phyloP scores from a whole-genome alignment of 2,113 vertebrate genomes.

The Menidia beryllina region DNA sequence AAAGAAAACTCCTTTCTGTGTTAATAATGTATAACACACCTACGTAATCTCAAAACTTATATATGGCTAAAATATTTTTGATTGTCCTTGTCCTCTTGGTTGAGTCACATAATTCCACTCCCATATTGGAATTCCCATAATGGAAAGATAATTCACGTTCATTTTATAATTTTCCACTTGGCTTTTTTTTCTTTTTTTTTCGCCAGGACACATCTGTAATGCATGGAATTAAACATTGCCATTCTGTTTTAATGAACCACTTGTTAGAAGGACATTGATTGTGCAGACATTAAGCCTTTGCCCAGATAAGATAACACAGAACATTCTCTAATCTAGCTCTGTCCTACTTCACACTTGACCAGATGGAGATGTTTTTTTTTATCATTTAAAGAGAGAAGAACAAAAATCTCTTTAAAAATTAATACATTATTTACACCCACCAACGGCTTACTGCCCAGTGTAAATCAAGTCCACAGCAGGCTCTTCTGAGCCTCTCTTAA shows the following conservation, averaged over 20 bases:
- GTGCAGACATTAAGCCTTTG: conserved; percentile 78
- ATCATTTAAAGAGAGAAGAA: conserved; percentile 64
- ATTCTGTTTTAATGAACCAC: conserved; percentile 82
- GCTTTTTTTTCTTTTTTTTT: conserved; percentile 56
- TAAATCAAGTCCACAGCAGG: conserved; percentile 79
- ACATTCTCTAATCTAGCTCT: conserved; percentile 80
- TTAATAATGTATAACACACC: too few species aligned
- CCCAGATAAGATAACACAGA: conserved; percentile 79
- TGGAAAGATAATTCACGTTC: conserved; percentile 34
- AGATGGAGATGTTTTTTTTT: conserved; percentile 82
- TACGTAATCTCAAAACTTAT: too few species aligned
- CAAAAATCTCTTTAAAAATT: conserved; percentile 82
- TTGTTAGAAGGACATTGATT: conserved; percentile 80
- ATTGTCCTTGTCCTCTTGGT: too few species aligned
- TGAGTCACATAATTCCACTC: conserved; percentile 4
- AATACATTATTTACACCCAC: conserved; percentile 82
- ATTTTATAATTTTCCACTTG: conserved; percentile 20
- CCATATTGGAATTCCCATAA: too few species aligned
- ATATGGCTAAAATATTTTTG: too few species aligned
- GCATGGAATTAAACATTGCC: conserved; percentile 75
- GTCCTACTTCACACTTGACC: conserved; percentile 82
- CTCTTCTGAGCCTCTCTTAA: conserved; percentile 77
- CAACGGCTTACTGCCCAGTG: conserved; percentile 64
- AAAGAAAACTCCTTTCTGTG: too few species aligned
- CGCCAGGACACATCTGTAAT: conserved; percentile 61